Percentiles rank a stretch among this genome's conserved stretches.
Evolutionary conservation across 2,113 vertebrate genomes (phyloP).

Genomic region (Myrmophylax atrothorax): DNA sequence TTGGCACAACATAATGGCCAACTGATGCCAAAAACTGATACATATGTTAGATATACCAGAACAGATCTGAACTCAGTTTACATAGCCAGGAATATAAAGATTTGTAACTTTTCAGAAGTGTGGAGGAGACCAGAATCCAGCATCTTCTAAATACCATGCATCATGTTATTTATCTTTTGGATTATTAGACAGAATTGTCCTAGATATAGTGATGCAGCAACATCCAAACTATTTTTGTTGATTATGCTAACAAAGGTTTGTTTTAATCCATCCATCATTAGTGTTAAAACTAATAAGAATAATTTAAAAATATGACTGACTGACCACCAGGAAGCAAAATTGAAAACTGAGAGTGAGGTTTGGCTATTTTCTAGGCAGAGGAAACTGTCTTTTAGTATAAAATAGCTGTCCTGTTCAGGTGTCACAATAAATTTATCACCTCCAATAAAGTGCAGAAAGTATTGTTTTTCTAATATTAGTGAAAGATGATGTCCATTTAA

Average conservation of each 20-base stretch:
- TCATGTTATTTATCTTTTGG: background rate
- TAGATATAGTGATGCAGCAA: background rate
- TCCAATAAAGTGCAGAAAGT: conserved; percentile 45
- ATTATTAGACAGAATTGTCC: background rate
- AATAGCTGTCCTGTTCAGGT: conserved; percentile 52
- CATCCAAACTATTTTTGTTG: background rate
- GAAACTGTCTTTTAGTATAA: conserved; percentile 31
- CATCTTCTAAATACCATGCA: background rate
- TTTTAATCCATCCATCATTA: background rate
- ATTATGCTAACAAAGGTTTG: background rate
- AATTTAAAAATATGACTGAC: conserved; percentile 9
- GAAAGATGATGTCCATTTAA: conserved; percentile 72
- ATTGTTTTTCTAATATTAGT: conserved; percentile 63
- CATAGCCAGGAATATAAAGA: background rate
- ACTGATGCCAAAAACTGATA: background rate
- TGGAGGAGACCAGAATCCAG: background rate
- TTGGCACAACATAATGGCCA: background rate
- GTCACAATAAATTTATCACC: conserved; percentile 63
- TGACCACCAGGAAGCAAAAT: conserved; percentile 39
- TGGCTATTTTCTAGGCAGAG: conserved; percentile 31
- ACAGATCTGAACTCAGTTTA: background rate
- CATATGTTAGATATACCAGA: background rate
- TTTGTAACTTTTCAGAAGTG: background rate
- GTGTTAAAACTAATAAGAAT: conserved; percentile 8
- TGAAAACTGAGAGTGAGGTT: conserved; percentile 3